Evolutionary conservation across 2,888 invertebrate species (phyloP).

Genomic region (Melipona bicolor): DNA sequence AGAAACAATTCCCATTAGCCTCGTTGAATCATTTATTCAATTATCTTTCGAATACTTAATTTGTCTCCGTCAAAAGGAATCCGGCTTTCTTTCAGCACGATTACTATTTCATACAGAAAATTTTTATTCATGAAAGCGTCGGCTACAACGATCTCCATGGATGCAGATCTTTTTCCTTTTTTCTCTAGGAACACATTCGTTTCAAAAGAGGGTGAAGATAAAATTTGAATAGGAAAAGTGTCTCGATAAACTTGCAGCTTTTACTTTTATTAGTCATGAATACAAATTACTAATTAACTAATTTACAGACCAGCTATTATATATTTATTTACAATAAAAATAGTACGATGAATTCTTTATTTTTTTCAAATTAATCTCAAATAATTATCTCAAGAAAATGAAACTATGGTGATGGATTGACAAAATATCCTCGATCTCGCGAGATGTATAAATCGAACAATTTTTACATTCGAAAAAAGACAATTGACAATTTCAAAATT

Average conservation of each 20-base stretch:
- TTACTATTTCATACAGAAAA: conserved; percentile 47
- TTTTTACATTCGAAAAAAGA: not conserved
- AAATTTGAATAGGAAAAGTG: conserved; percentile 44
- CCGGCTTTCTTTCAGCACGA: not conserved
- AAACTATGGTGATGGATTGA: too few species aligned
- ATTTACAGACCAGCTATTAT: conserved; percentile 5
- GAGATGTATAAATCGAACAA: too few species aligned
- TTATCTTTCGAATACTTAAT: not conserved
- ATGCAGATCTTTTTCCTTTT: conserved; percentile 36
- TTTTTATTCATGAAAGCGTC: conserved; percentile 61
- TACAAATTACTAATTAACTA: conserved; percentile 57
- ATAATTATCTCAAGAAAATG: too few species aligned
- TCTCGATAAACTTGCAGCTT: conserved; percentile 46
- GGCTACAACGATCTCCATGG: conserved; percentile 43
- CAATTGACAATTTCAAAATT: not conserved
- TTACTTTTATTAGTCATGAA: conserved; percentile 52
- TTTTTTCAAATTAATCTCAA: too few species aligned
- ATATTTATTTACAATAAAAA: not conserved
- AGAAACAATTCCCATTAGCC: not conserved
- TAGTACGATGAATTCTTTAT: not conserved
- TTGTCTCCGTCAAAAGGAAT: not conserved
- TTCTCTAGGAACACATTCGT: conserved; percentile 37
- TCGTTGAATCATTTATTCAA: not conserved
- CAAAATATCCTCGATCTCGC: too few species aligned
- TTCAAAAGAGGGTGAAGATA: conserved; percentile 35